Percentiles rank a stretch among this genome's conserved stretches.
Conservation (phyloP, 2,797 vertebrate genomes). For the Pipistrellus kuhlii region DNA sequence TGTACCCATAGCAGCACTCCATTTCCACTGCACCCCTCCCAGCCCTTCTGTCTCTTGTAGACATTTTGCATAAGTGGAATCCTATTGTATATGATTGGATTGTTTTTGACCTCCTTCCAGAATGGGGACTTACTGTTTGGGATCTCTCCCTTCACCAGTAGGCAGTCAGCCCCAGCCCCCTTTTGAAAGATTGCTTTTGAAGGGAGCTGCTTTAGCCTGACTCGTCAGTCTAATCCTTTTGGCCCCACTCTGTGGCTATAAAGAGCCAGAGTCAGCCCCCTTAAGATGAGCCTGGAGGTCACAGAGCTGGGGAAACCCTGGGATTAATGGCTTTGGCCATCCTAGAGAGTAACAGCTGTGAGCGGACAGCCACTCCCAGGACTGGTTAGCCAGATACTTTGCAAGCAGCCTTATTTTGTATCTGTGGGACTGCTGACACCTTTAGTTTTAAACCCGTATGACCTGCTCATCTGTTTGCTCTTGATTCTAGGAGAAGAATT, state of each 20-base stretch:
- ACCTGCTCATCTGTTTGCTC: constrained; percentile 38
- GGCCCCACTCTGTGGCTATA: background rate
- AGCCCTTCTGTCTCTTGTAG: background rate
- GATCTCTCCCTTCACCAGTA: background rate
- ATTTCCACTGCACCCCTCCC: background rate
- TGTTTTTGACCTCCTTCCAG: constrained; percentile 7
- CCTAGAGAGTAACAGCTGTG: background rate
- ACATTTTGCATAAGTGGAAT: background rate
- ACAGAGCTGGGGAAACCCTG: background rate
- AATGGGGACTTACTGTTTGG: background rate
- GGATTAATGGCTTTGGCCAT: background rate
- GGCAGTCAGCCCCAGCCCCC: too few relatives aligned
- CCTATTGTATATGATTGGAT: background rate
- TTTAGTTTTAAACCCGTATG: background rate
- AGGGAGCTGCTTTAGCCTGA: background rate
- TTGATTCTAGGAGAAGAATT: constrained; percentile 95
- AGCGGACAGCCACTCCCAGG: background rate
- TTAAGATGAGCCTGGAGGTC: constrained; percentile 11
- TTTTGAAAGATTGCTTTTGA: constrained; percentile 42
- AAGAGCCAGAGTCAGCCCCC: background rate
- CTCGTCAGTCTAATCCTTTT: background rate
- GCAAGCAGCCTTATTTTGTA: background rate
- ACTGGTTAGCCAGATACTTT: background rate
- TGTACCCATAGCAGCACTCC: accelerated
- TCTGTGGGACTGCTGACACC: background rate